Conservation (phyloP, 1,140 invertebrate genomes). For the Heterodera schachtii region DNA sequence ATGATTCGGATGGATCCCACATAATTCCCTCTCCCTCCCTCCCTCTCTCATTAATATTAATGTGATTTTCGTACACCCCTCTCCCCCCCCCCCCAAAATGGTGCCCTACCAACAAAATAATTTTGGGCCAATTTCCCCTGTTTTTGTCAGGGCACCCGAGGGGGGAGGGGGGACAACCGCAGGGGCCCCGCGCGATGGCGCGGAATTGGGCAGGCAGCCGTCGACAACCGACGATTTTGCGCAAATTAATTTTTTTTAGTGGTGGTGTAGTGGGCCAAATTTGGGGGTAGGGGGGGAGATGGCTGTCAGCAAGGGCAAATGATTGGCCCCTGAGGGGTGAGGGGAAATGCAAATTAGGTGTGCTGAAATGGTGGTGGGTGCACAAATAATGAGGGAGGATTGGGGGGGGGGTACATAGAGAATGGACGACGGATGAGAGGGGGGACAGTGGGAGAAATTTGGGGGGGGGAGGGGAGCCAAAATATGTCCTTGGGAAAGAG, state of each 20-base stretch:
- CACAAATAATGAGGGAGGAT: neutral
- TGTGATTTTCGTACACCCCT: neutral
- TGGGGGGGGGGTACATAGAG: neutral
- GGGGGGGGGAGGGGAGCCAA: no score
- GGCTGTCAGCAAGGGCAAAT: neutral
- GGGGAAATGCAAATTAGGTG: neutral
- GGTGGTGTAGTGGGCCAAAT: neutral
- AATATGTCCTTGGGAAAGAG: neutral
- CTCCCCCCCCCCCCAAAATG: neutral
- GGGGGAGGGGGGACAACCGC: no score
- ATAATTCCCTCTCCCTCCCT: neutral
- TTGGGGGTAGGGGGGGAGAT: neutral
- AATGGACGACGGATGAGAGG: neutral
- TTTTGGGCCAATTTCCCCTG: slow-evolving; percentile 1
- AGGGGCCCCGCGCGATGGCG: no score
- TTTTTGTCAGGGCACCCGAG: neutral
- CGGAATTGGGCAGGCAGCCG: neutral
- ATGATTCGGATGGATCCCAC: neutral
- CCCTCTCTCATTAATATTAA: slow-evolving; percentile 16
- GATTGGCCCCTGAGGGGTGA: neutral
- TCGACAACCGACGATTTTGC: neutral
- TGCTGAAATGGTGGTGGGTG: no score
- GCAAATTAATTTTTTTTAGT: slow-evolving; percentile 15
- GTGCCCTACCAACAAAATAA: neutral
- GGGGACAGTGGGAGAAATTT: neutral